Evolutionary conservation across 2,888 invertebrate species (phyloP), one percentile per base, ranked within the genome.

Genomic region (Blastobasis adustella): DNA sequence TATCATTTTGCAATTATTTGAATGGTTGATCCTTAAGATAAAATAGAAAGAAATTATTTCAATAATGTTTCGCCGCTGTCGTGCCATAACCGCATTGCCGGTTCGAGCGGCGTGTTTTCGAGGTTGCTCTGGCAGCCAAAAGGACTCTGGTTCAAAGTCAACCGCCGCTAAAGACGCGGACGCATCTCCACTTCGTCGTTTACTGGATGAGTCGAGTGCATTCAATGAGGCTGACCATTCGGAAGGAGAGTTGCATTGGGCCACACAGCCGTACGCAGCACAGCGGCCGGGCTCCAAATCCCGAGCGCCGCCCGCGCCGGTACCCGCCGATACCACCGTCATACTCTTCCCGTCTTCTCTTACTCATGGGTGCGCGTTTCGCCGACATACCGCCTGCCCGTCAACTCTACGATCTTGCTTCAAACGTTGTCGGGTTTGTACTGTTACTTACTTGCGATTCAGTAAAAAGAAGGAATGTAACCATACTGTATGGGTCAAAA

Each of bases 271-370:
- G 40, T 93, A 93, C 71, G 89, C 91, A 5, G 74, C 23, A 10
- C 36, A 84, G 60, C 61, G 65, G 5, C 57, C 58, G 38, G 49
- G 85, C 78, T 41, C 75, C 79, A 44, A 41, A 4, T 42, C 50
- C 38, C 36, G 39, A n/a, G 40, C 42, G 38, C 6, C 38, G 38
- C 51, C 43, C 39, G 9, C 38, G 38, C 51, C 43, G 38, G 54
- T 37, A 46, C 50, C 52, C 50, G 58, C 6, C 49, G 49, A 50
- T 37, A 47, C 92, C 0, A 90, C 92, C 0, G 89, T 96, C 54
- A 81, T 98, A 47, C 76, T 98, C 54, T 98, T 98, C 82, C 98
- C 98, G 99, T n/a, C n/a, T n/a, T n/a, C n/a, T n/a, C n/a, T n/a
- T n/a, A n/a, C n/a, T n/a, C 40, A 97, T 97, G 96, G 95, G 94